Evolutionary conservation across 1,140 invertebrate species (phyloP).

Genomic region (Wiebesia pumilae): DNA sequence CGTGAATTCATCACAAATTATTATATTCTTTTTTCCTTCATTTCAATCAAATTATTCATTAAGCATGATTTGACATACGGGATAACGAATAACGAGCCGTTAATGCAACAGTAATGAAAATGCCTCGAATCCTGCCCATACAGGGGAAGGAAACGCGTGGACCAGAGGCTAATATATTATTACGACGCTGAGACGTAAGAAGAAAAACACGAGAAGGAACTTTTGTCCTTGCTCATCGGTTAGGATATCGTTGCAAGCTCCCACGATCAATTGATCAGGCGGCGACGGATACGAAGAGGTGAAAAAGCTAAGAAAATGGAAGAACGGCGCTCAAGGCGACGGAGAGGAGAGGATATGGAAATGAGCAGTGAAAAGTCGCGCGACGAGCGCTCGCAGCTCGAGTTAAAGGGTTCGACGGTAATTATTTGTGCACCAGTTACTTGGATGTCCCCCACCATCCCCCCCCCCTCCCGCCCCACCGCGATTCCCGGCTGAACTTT

Average conservation of each 20-base stretch:
- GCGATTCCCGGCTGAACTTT: no score
- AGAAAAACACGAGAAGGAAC: no score
- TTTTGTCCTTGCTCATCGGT: neutral
- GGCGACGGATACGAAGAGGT: neutral
- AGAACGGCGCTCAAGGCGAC: neutral
- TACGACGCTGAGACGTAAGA: neutral
- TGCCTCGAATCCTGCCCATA: neutral
- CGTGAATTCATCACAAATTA: neutral
- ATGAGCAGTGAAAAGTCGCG: no score
- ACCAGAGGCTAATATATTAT: neutral
- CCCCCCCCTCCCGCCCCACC: no score
- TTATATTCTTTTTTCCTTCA: neutral
- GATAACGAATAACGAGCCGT: neutral
- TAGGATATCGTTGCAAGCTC: neutral
- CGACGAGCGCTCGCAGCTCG: neutral
- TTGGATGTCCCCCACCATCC: neutral
- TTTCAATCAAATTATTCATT: neutral
- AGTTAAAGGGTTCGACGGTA: slow-evolving; percentile 32
- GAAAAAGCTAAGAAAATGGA: no score
- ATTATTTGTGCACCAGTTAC: slow-evolving; percentile 38
- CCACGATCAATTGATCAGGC: neutral
- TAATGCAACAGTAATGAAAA: no score
- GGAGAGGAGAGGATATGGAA: neutral
- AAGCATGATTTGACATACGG: neutral
- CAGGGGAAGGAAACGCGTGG: no score